Evolutionary conservation across 2,113 vertebrate genomes (phyloP).

Genomic region (Clupea harengus): DNA sequence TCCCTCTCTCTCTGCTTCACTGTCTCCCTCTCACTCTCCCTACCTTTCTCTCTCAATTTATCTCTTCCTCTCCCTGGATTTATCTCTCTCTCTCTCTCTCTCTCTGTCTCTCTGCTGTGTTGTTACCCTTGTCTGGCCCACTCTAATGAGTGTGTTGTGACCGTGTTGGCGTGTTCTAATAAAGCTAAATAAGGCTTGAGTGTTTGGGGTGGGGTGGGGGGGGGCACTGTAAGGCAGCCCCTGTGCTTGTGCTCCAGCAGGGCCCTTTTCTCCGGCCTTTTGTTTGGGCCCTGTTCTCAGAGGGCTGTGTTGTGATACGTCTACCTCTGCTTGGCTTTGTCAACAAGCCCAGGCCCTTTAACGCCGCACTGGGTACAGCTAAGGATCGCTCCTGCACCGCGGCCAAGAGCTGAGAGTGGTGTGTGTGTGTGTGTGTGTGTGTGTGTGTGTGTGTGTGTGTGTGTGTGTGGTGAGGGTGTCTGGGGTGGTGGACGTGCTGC

Average conservation of each 20-base stretch:
- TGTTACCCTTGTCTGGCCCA: background rate
- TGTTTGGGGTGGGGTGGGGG: no score
- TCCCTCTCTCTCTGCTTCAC: background rate
- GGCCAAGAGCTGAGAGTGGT: slow-evolving; percentile 20
- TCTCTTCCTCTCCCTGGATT: background rate
- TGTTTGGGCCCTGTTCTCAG: background rate
- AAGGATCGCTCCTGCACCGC: background rate
- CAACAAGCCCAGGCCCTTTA: slow-evolving; percentile 17
- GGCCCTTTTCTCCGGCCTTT: slow-evolving; percentile 11
- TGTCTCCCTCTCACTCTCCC: background rate
- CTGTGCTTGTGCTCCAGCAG: background rate
- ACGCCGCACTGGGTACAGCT: background rate
- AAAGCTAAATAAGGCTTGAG: slow-evolving; percentile 8
- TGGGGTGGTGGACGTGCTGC: background rate
- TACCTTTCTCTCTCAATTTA: background rate
- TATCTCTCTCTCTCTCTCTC: background rate
- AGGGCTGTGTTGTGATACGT: slow-evolving; percentile 44
- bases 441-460: background rate
- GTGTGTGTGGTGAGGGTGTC: background rate
- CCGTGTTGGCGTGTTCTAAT: slow-evolving; percentile 29
- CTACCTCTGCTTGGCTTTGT: slow-evolving; percentile 30
- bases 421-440: background rate
- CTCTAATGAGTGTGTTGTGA: slow-evolving; percentile 42
- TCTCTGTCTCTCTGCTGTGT: background rate
- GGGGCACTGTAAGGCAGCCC: background rate